phyloP scores from a whole-genome alignment of 2,888 invertebrate genomes.

The Caenorhabditis wallacei region DNA sequence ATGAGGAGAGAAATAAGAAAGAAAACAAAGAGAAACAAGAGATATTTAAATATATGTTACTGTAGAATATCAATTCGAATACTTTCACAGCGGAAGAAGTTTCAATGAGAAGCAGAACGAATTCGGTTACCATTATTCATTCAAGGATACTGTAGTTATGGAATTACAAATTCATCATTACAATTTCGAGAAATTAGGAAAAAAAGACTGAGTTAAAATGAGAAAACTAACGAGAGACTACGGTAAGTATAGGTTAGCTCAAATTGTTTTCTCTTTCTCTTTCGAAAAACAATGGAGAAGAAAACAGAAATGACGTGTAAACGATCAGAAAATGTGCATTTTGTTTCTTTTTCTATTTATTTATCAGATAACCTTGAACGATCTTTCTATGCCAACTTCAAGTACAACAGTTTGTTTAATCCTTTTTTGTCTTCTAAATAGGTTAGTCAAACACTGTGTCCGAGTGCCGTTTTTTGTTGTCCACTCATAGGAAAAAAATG shows the following conservation, averaged over 20 bases:
- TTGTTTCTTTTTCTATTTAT: slow-evolving; percentile 17
- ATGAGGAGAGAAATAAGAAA: background rate
- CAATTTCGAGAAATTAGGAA: too few relatives aligned
- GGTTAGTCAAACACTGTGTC: slow-evolving; percentile 57
- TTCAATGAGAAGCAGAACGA: too few relatives aligned
- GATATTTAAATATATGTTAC: background rate
- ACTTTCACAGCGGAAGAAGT: too few relatives aligned
- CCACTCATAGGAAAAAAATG: slow-evolving; percentile 35
- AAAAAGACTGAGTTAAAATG: too few relatives aligned
- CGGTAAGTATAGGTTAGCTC: slow-evolving; percentile 9
- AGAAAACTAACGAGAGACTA: background rate
- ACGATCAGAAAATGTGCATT: slow-evolving; percentile 18
- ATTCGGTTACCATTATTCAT: too few relatives aligned
- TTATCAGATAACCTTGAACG: slow-evolving; percentile 27
- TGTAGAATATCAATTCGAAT: background rate
- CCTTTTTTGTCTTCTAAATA: slow-evolving; percentile 59
- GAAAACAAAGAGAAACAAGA: background rate
- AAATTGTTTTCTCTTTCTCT: background rate
- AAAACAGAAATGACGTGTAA: slow-evolving; percentile 10
- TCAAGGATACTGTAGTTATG: too few relatives aligned
- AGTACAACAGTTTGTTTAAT: slow-evolving; percentile 51
- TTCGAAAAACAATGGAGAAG: background rate
- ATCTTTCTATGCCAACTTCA: slow-evolving; percentile 32
- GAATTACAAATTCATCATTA: too few relatives aligned
- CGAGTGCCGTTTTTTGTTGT: background rate